Conservation (phyloP, 2,888 invertebrate genomes). For the Agrochola circellaris region DNA sequence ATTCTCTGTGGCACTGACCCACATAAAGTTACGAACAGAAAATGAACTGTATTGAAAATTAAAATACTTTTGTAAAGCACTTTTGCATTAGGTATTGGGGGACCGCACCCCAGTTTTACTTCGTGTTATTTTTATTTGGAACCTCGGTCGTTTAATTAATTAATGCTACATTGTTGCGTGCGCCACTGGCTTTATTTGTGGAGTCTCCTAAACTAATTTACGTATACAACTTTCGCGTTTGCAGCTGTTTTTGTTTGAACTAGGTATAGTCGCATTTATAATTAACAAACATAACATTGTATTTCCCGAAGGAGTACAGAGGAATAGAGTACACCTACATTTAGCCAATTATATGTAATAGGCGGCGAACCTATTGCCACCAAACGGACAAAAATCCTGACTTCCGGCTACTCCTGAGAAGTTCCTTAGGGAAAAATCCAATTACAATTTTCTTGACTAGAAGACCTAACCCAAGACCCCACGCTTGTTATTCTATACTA, state of each 20-base stretch:
- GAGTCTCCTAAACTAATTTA: conserved; percentile 57
- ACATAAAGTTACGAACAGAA: conserved; percentile 66
- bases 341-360: conserved; percentile 13
- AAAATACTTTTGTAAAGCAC: conserved; percentile 63
- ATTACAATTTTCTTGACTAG: conserved; percentile 24
- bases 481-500: not conserved
- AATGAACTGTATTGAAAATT: conserved; percentile 70
- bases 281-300: conserved; percentile 27
- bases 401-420: not conserved
- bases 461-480: not conserved
- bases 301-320: not conserved
- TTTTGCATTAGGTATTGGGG: conserved; percentile 46
- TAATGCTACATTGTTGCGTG: conserved; percentile 56
- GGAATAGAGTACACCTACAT: not conserved
- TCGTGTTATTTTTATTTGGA: conserved; percentile 42
- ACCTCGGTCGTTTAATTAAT: conserved; percentile 54
- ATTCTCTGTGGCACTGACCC: conserved; percentile 55
- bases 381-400: conserved; percentile 1
- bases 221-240: conserved; percentile 42
- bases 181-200: conserved; percentile 48
- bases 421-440: conserved; percentile 18
- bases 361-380: not conserved
- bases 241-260: conserved; percentile 43
- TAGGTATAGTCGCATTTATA: conserved; percentile 18
- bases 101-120: conserved; percentile 35